These are phyloP conservation scores for Hippocampus guttulatus DNA, from an alignment of 2,113 vertebrate genomes.

Conservation along the genomic window DNA sequence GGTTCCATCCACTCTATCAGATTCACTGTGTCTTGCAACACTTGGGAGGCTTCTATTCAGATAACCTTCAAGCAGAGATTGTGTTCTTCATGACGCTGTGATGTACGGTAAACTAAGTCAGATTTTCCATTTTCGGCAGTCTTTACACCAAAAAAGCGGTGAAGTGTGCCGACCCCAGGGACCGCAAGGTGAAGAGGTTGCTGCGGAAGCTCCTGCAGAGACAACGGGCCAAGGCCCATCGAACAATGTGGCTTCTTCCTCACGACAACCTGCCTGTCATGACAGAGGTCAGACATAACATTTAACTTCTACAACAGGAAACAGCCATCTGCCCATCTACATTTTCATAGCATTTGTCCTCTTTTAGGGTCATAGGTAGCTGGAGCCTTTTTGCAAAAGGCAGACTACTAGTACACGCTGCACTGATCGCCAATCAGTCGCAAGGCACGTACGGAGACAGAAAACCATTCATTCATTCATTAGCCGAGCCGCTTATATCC, in stretches of 20 bases:
- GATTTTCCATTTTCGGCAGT: slow-evolving; percentile 45
- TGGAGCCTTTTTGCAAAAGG: not conserved
- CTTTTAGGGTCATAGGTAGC: not conserved
- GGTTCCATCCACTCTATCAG: not conserved
- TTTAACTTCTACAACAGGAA: not conserved
- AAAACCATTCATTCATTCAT: too few species aligned
- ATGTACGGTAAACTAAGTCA: not conserved
- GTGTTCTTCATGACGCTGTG: not conserved
- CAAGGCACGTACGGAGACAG: not conserved
- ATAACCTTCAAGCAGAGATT: not conserved
- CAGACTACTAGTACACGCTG: not conserved
- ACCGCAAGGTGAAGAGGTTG: slow-evolving; percentile 75
- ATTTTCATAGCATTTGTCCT: not conserved
- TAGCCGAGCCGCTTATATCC: too few species aligned
- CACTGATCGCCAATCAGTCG: not conserved
- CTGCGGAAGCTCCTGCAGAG: slow-evolving; percentile 70
- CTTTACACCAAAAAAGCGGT: slow-evolving; percentile 78
- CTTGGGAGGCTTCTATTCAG: not conserved
- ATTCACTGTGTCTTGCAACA: not conserved
- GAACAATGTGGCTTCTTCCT: slow-evolving; percentile 68
- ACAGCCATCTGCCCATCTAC: not conserved
- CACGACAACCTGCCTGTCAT: slow-evolving; percentile 74
- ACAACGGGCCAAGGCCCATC: slow-evolving; percentile 60
- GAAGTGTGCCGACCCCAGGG: slow-evolving; percentile 75
- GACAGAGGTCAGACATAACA: slow-evolving; percentile 63